Evolutionary conservation across 2,797 vertebrate species (phyloP).

Genomic region (Anguilla megastoma): DNA sequence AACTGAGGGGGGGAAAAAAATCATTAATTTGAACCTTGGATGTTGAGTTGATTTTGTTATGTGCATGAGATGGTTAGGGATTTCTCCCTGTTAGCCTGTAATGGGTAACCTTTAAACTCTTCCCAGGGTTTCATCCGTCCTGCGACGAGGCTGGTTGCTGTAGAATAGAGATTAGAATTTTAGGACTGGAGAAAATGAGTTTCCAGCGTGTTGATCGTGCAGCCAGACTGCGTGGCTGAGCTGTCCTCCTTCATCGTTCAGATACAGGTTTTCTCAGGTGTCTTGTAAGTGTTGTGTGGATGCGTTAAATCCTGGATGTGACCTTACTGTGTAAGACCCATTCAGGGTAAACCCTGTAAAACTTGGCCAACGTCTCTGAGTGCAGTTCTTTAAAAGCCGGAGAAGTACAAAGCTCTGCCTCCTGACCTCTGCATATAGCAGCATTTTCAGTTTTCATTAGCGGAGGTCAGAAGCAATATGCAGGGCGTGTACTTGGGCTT

Average conservation of each 20-base stretch:
- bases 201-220: neutral
- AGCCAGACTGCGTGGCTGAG: neutral
- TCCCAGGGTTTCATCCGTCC: neutral
- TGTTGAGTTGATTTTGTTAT: neutral
- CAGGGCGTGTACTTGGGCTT: neutral
- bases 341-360: neutral
- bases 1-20: neutral
- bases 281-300: neutral
- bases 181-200: neutral
- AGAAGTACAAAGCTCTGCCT: neutral
- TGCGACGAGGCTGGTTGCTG: neutral
- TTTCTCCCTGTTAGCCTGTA: neutral
- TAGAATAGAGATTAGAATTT: neutral
- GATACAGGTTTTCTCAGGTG: neutral
- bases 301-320: neutral
- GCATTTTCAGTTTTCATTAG: neutral
- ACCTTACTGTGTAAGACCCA: neutral
- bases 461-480: neutral
- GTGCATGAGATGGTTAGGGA: neutral
- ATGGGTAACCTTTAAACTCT: neutral
- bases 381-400: neutral
- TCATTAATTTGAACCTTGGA: neutral
- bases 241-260: neutral
- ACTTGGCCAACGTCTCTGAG: neutral
- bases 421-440: neutral